Evolutionary conservation across 1,140 invertebrate species (phyloP).

Genomic region (Trichonephila clavipes): DNA sequence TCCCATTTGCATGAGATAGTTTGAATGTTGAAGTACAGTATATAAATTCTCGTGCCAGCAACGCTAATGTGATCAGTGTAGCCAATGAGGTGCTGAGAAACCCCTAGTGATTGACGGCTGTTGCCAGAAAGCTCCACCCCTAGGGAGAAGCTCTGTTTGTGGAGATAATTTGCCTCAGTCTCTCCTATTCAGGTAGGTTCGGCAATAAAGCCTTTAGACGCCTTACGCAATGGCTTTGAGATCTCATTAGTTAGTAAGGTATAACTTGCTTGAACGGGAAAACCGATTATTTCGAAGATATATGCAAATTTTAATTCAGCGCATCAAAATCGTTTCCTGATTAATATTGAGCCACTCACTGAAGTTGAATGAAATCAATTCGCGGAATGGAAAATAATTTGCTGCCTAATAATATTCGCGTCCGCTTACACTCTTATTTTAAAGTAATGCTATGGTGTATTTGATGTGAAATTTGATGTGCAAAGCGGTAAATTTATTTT

Average conservation of each 20-base stretch:
- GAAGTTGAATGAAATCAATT: background rate
- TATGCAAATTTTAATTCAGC: conserved; percentile 17
- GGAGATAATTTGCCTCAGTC: conserved; percentile 32
- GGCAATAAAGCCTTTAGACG: conserved; percentile 40
- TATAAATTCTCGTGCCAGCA: conserved; percentile 15
- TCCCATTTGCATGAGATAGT: conserved; percentile 42
- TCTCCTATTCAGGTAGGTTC: conserved; percentile 21
- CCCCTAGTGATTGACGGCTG: background rate
- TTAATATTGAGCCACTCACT: background rate
- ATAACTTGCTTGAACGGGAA: background rate
- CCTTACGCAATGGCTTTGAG: conserved; percentile 31
- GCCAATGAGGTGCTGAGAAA: conserved; percentile 46
- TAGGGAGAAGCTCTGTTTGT: conserved; percentile 40
- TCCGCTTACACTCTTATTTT: background rate
- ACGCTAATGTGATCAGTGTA: conserved; percentile 43
- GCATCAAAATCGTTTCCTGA: background rate
- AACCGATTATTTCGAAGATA: conserved; percentile 11
- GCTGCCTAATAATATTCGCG: background rate
- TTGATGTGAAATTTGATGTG: background rate
- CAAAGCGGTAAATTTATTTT: background rate
- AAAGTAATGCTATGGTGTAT: background rate
- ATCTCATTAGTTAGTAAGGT: conserved; percentile 27
- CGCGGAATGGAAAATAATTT: background rate
- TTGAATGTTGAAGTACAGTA: background rate
- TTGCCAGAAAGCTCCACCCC: conserved; percentile 14